Evolutionary conservation across 2,113 vertebrate genomes (phyloP).

Genomic region (Rhea pennata): DNA sequence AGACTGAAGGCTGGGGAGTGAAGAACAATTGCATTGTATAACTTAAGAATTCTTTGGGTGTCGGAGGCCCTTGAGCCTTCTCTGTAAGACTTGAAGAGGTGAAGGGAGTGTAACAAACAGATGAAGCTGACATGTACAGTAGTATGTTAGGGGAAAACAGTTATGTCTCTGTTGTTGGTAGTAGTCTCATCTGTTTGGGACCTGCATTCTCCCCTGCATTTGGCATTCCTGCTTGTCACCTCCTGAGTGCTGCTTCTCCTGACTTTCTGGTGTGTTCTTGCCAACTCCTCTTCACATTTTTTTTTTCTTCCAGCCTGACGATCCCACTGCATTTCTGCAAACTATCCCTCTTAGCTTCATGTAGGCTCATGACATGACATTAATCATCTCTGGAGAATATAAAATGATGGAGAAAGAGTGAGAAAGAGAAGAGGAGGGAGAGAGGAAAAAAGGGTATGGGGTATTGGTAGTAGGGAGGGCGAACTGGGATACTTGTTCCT

Average conservation of each 20-base stretch:
- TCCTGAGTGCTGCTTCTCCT: neutral
- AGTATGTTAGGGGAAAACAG: neutral
- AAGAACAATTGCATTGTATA: neutral
- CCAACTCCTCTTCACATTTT: neutral
- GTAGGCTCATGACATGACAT: neutral
- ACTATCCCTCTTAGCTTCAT: neutral
- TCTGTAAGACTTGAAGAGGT: neutral
- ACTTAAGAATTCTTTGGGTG: neutral
- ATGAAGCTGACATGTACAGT: neutral
- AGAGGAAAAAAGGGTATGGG: constrained; percentile 41
- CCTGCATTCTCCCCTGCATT: neutral
- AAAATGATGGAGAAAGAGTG: neutral
- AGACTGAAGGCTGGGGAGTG: neutral
- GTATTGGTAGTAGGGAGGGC: neutral
- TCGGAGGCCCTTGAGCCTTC: neutral
- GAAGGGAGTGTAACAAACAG: neutral
- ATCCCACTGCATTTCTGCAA: neutral
- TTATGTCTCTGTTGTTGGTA: neutral
- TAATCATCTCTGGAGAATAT: neutral
- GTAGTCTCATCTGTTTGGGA: neutral
- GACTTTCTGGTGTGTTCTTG: neutral
- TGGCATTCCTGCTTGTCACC: neutral
- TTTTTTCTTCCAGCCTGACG: neutral
- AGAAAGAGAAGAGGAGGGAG: neutral
- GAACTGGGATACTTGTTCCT: constrained; percentile 16